Evolutionary conservation across 2,797 vertebrate species (phyloP), one percentile per base, ranked within the genome.

Genomic region (Sebastes dallii): DNA sequence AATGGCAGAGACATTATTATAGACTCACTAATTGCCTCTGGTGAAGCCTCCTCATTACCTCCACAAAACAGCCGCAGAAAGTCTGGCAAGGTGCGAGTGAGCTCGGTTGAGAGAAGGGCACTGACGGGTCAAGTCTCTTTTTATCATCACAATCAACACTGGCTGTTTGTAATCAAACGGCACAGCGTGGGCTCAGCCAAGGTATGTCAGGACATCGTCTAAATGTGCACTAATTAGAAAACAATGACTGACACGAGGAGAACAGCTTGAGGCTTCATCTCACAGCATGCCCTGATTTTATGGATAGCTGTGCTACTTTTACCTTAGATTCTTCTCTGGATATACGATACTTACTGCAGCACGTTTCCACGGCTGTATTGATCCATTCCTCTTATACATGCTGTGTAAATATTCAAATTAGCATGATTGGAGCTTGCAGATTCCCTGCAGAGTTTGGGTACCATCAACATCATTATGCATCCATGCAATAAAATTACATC

Each of bases 191-290:
- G 83, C 76, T 65, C 79, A 82, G 82, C 25, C 30, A 59, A 80
- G 72, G 83, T 77, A 39, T 84, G 80, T 83, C 86, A 88, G 80
- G 72, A 86, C 79, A 88, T 83, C 72, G 59, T 82, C 68, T 71
- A 66, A 87, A 85, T 82, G 60, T 70, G 46, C 60, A 46, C 88
- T 91, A 91, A 94, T 93, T 91, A 91, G 79, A 86, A 86, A 82
- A 66, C 68, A 73, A 78, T 89, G 90, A 91, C 78, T 91, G 90
- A 92, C 90, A 81, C 65, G 16, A 84, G 75, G 50, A 79, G 22
- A 89, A 80, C 88, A 88, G 87, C 87, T 82, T 68, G 85, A 78
- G 74, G 81, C 78, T 70, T 81, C 70, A 65, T 82, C 76, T 82
- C 78, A 22, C 88, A 87, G 82, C 78, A 32, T 59, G 83, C 5